Evolutionary conservation across 2,797 vertebrate genomes (phyloP).

Genomic region (Mionectes olivaceus): DNA sequence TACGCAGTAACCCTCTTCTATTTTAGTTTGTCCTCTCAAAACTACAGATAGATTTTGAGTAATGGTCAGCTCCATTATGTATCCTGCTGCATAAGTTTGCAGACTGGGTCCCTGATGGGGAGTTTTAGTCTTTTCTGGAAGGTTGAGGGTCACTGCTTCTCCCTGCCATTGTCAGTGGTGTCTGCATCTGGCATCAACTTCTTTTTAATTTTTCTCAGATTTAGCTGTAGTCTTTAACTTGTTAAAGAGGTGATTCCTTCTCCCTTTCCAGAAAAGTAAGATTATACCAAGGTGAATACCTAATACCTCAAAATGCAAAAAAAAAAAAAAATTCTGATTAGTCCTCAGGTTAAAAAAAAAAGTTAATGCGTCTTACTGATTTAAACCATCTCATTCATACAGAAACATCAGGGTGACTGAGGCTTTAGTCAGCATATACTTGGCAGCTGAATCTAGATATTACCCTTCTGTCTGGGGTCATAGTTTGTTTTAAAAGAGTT

Average conservation of each 20-base stretch:
- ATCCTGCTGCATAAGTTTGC: neutral
- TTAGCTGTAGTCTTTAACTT: neutral
- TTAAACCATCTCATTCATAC: neutral
- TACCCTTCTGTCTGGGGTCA: constrained; percentile 4
- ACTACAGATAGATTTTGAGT: neutral
- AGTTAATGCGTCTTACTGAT: neutral
- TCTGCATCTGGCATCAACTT: neutral
- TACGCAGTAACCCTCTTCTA: neutral
- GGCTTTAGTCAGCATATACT: constrained; percentile 7
- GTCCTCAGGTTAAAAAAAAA: neutral
- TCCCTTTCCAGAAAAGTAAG: neutral
- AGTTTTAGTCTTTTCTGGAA: neutral
- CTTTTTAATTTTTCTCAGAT: neutral
- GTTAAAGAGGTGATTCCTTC: neutral
- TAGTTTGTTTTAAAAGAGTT: constrained; percentile 65
- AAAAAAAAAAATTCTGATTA: neutral
- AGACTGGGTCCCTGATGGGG: neutral
- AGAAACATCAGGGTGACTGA: neutral
- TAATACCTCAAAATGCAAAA: neutral
- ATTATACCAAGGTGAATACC: neutral
- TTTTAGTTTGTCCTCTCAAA: neutral
- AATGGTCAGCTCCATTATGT: neutral
- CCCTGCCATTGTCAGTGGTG: neutral
- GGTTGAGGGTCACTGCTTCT: neutral
- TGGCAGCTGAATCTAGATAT: constrained; percentile 42